A percentile compares a stretch with the other conserved stretches of the same genome.
Evolutionary conservation across 2,888 invertebrate genomes (phyloP).

Genomic region (Ophraella communa): DNA sequence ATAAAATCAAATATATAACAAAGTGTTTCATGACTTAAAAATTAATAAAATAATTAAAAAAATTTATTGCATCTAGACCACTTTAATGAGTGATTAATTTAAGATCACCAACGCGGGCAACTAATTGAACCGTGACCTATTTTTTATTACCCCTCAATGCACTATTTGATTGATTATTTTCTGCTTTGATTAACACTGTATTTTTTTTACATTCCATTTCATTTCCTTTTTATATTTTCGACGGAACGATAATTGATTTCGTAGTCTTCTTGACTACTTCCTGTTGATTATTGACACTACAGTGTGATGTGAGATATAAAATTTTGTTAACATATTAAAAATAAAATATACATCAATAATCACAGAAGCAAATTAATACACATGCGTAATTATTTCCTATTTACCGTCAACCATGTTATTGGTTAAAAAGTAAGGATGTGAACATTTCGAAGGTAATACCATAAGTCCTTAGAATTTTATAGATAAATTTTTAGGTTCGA

Average conservation of each 20-base stretch:
- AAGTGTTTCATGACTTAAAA: no score
- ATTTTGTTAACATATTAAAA: background rate
- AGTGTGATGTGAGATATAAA: constrained; percentile 7
- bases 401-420: no score
- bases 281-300: background rate
- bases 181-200: background rate
- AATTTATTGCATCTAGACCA: no score
- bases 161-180: constrained; percentile 11
- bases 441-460: no score
- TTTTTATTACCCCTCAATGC: background rate
- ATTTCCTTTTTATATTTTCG: constrained; percentile 1
- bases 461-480: no score
- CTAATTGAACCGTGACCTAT: constrained; percentile 2
- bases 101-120: background rate
- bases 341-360: no score
- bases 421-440: no score
- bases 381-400: no score
- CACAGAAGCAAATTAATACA: no score
- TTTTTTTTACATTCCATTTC: constrained; percentile 8
- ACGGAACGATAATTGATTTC: constrained; percentile 3
- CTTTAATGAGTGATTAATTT: background rate
- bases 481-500: no score
- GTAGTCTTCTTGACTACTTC: constrained; percentile 5
- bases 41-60: no score
- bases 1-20: no score